Conservation (phyloP, 2,113 vertebrate species). For the Carettochelys insculpta region DNA sequence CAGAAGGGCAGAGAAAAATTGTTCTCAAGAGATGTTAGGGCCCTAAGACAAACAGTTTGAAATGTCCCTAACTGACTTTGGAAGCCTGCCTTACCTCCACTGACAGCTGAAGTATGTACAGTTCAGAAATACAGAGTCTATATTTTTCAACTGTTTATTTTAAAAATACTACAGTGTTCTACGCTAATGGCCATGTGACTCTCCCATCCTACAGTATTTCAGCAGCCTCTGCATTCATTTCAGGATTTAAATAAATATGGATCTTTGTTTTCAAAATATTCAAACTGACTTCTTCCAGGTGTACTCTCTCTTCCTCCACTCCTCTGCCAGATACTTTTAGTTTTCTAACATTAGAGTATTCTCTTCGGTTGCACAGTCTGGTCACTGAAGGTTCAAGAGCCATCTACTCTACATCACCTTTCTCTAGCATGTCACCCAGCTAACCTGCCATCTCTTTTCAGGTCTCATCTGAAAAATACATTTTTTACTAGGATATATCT, state of each 20-base stretch:
- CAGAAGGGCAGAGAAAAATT: conserved; percentile 51
- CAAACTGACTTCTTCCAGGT: neutral
- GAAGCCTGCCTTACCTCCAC: neutral
- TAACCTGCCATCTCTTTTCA: neutral
- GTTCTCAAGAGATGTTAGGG: conserved; percentile 30
- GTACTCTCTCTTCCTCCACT: neutral
- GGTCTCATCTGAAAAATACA: neutral
- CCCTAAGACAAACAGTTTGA: conserved; percentile 47
- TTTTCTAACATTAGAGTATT: neutral
- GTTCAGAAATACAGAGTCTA: neutral
- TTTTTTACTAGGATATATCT: neutral
- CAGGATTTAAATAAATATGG: neutral
- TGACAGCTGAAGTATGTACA: neutral
- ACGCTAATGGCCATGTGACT: neutral
- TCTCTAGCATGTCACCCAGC: neutral
- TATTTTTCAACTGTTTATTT: neutral
- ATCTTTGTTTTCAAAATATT: neutral
- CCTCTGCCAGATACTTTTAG: neutral
- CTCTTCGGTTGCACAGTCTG: neutral
- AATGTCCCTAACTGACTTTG: neutral
- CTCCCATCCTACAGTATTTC: neutral
- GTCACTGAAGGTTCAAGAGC: neutral
- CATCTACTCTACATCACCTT: neutral
- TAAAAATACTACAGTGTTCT: neutral
- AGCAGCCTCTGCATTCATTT: neutral